These are phyloP conservation scores for Alethe castanea DNA, from an alignment of 2,113 vertebrate genomes.

Conservation along the genomic window DNA sequence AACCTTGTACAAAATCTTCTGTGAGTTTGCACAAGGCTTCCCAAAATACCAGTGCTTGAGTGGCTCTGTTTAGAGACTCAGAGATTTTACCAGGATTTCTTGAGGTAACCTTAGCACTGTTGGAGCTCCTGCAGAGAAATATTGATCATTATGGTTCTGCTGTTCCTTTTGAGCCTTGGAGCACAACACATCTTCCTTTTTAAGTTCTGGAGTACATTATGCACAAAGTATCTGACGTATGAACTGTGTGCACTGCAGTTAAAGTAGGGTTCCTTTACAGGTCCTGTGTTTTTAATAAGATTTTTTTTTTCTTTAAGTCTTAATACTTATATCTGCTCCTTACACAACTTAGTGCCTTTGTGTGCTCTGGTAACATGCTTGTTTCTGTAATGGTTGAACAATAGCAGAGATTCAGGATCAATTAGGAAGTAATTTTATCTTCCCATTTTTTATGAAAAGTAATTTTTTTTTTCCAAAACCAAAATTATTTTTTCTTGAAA, in stretches of 20 bases:
- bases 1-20: not conserved
- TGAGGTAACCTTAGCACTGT: not conserved
- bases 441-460: not conserved
- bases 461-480: accelerated
- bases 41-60: not conserved
- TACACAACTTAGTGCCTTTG: not conserved
- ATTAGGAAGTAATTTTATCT: not conserved
- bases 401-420: not conserved
- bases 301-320: not conserved
- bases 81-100: not conserved
- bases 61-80: not conserved
- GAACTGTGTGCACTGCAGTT: not conserved
- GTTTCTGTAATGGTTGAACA: not conserved
- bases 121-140: not conserved
- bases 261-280: not conserved
- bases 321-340: not conserved
- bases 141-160: not conserved
- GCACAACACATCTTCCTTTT: not conserved
- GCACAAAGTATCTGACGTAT: not conserved
- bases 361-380: not conserved
- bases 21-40: not conserved
- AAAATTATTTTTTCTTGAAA: not conserved
- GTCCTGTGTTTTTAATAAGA: not conserved
- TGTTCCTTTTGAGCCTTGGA: not conserved
- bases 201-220: not conserved